Base-by-base conservation (phyloP, 2,797 vertebrate genomes). In the Odontamblyopus lacepedii region DNA sequence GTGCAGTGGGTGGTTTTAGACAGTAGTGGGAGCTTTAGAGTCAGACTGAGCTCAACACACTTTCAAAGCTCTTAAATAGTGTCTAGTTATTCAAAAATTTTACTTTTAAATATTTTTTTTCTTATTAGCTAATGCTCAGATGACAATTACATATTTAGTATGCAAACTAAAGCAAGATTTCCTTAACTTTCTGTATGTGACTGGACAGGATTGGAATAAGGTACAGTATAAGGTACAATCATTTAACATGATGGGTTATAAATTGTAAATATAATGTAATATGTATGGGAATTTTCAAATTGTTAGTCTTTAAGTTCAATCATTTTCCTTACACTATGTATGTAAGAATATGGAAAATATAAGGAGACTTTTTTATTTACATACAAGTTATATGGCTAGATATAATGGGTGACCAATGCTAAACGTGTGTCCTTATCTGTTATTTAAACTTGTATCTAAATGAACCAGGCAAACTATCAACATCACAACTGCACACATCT, bases 1-100 rank as follows among this genome's bases (percentile, higher is more conserved):
- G 73, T 90, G 92, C 77, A 91, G 78, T 93, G 71, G 86, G 83
- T 76, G 74, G 16, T 71, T 90, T 91, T 69, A 81, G 71, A 88
- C 93, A 92, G 89, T 87, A 94, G 93, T 92, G 91, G 92, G 91
- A 86, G 92, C 92, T 90, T 85, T 83, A 83, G 90, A 88, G 86
- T 84, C 87, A 76, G 50, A 77, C 71, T 48, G 53, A 23, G 65
- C 70, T 69, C 65, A 16, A 38, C 16, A 80, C 67, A 67, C 67
- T 85, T 79, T 82, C 23, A 57, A 12, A 26, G 44, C 44, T 56
- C 9, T 57, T 71, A 64, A 75, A 5, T 41, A n/a, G 69, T 41
- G 57, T 64, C 41, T 41, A 44, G 4, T n/a, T 32, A 63, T 63
- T 63, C 7, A 35, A 35, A 48, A 32, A 63, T 38, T n/a, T 8